phyloP scores from a whole-genome alignment of 2,113 vertebrate species.

The Monarcha castaneiventris region DNA sequence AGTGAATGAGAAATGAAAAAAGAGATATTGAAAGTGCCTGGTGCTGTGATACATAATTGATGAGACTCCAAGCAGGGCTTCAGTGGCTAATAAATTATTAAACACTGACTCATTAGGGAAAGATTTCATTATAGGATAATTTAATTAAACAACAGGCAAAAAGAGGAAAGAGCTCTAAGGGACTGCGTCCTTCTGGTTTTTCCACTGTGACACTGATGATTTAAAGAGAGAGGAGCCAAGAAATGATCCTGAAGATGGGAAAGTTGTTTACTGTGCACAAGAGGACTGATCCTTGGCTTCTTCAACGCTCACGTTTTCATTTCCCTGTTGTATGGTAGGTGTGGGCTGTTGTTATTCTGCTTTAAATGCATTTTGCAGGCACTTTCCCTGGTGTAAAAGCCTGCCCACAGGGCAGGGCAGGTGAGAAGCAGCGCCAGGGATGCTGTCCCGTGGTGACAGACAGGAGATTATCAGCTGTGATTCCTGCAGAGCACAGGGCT shows the following conservation, averaged over 20 bases:
- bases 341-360: neutral
- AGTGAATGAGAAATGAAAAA: slow-evolving; percentile 53
- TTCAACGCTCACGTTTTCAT: neutral
- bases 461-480: neutral
- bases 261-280: neutral
- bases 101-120: slow-evolving; percentile 74
- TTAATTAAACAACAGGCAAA: slow-evolving; percentile 79
- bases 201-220: slow-evolving; percentile 14
- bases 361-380: neutral
- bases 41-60: slow-evolving; percentile 75
- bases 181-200: slow-evolving; percentile 43
- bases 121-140: slow-evolving; percentile 83
- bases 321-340: neutral
- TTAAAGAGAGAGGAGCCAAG: slow-evolving; percentile 50
- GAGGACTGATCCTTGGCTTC: neutral
- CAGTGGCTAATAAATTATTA: slow-evolving; percentile 81
- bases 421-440: neutral
- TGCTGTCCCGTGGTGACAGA: neutral
- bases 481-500: neutral
- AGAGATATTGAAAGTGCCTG: slow-evolving; percentile 63
- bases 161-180: slow-evolving; percentile 64
- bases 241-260: neutral
- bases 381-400: neutral
- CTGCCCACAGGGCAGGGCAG: neutral
- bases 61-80: slow-evolving; percentile 71